Conservation (phyloP, 2,888 invertebrate species). For the Ypsolopha sequella region DNA sequence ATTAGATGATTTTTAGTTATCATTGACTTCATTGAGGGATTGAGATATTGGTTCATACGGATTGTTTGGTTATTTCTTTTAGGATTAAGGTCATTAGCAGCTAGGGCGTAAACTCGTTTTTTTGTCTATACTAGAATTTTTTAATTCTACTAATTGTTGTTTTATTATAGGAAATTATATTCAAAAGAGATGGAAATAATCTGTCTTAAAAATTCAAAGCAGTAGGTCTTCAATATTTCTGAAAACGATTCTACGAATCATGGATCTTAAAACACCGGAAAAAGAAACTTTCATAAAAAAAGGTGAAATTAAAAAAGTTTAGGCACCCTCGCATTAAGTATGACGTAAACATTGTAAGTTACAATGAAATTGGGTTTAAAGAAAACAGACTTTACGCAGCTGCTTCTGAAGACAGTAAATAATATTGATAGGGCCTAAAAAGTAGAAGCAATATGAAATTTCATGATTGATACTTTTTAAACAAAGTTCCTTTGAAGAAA, state of each 20-base stretch:
- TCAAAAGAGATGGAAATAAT: background rate
- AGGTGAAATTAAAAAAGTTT: slow-evolving; percentile 29
- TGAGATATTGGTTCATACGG: background rate
- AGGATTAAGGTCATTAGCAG: background rate
- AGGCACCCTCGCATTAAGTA: slow-evolving; percentile 12
- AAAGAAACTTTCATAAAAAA: slow-evolving; percentile 6
- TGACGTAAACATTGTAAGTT: too few relatives aligned
- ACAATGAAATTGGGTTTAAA: too few relatives aligned
- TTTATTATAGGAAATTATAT: background rate
- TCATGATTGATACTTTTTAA: background rate
- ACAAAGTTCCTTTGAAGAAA: background rate
- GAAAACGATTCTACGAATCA: background rate
- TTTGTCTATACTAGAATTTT: too few relatives aligned
- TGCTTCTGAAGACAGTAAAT: too few relatives aligned
- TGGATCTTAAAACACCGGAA: slow-evolving; percentile 13
- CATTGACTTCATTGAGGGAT: background rate
- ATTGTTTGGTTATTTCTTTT: background rate
- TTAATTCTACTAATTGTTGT: background rate
- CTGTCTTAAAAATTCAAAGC: too few relatives aligned
- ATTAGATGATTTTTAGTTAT: background rate
- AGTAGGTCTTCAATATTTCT: background rate
- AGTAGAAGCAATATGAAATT: background rate
- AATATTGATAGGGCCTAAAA: slow-evolving; percentile 17
- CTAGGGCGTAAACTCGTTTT: too few relatives aligned
- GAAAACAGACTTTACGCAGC: too few relatives aligned